Evolutionary conservation across 1,140 invertebrate genomes (phyloP), one percentile per base, ranked within the genome.

Genomic region (Penaeus japonicus): DNA sequence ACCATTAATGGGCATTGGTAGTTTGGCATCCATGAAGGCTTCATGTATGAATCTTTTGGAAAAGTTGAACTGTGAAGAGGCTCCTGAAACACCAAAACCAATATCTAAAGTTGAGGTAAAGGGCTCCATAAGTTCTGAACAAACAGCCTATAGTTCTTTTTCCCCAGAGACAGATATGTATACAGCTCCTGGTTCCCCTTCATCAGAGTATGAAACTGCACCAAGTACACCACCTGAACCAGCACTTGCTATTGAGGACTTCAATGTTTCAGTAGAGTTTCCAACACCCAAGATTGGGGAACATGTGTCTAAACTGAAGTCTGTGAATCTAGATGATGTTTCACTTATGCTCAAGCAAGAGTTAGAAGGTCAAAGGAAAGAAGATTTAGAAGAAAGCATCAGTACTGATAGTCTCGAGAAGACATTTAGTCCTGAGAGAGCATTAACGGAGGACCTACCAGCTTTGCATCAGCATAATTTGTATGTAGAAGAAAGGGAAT

Each of bases 181-280:
- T 27, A 83, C 86, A 24, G 79, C 86, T 20, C 80, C 80, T 7
- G 53, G 62, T 22, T 75, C 86, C 22, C 86, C 86, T 22, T 79
- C 55, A 15, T 88, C 86, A 57, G 86, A 88, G 20, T 88, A 88
- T 47, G 86, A 83, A 59, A 88, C 80, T n/a, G 86, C 86, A 24
- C 86, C 86, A 18, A 88, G 70, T 54, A 88, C 86, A 30, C 85
- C 85, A 1, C 79, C 80, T 39, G 65, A 82, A 22, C 70, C 86
- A 15, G 77, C 54, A 2, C 39, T 62, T 39, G 12, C 10, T 10
- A 20, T 39, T 47, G 86, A 88, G 32, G 73, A 88, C 47, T 88
- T 88, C 59, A 77, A 88, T 59, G 70, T 75, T 47, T 59, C 86
- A 4, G 27, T 77, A 70, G 80, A 88, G 39, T 88, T 88, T 75